phyloP scores from a whole-genome alignment of 2,797 vertebrate species.

The Sparus aurata region DNA sequence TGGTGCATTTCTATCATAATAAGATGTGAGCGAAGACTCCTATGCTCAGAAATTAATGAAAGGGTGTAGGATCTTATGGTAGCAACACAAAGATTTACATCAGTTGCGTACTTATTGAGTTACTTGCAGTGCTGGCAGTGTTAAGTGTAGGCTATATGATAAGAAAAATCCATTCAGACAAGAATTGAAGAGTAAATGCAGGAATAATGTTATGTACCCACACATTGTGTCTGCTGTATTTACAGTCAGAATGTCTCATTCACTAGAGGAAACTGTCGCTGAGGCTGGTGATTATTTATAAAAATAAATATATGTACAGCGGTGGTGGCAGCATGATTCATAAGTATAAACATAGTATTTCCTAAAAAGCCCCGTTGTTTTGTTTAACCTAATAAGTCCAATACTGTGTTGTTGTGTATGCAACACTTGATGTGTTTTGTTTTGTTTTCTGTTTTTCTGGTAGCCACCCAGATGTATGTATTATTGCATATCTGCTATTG shows the following conservation, averaged over 20 bases:
- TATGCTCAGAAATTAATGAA: slow-evolving; percentile 27
- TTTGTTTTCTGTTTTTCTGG: background rate
- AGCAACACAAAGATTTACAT: background rate
- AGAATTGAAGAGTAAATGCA: slow-evolving; percentile 9
- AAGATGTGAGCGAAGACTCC: background rate
- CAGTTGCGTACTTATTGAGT: background rate
- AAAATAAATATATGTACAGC: background rate
- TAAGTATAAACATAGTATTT: background rate
- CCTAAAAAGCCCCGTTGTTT: background rate
- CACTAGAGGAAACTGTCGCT: slow-evolving; percentile 7
- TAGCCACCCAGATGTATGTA: background rate
- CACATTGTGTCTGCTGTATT: background rate
- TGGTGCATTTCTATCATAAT: slow-evolving; percentile 5
- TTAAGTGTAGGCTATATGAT: background rate
- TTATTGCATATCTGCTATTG: slow-evolving; percentile 4
- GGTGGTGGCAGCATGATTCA: background rate
- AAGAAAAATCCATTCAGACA: background rate
- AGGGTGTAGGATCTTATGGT: background rate
- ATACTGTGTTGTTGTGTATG: slow-evolving; percentile 7
- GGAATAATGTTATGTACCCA: background rate
- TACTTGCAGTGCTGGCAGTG: background rate
- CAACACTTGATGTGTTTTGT: background rate
- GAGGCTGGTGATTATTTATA: background rate
- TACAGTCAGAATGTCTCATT: background rate
- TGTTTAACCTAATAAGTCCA: background rate